These are phyloP conservation scores for Leptinotarsa juncta DNA, from an alignment of 2,888 invertebrate species.

Conservation along the genomic window DNA sequence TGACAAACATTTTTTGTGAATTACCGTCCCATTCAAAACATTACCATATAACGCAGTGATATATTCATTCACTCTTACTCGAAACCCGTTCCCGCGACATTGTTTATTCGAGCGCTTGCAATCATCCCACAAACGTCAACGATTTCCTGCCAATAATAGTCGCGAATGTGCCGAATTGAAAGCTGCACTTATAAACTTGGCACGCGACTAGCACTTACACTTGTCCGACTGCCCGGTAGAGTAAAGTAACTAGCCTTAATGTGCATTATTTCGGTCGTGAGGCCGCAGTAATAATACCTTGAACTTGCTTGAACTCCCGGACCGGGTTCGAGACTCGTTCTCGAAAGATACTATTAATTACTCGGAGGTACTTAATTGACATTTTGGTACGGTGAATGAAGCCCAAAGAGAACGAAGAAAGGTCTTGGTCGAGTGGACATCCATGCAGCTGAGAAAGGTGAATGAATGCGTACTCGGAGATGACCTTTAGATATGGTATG, in stretches of 20 bases:
- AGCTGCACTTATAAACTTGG: constrained; percentile 15
- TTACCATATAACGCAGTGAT: background rate
- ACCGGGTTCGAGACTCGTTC: constrained; percentile 29
- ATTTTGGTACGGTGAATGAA: constrained; percentile 10
- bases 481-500: constrained; percentile 3
- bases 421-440: background rate
- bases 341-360: constrained; percentile 18
- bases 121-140: constrained; percentile 5
- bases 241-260: background rate
- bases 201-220: constrained; percentile 12
- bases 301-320: constrained; percentile 33
- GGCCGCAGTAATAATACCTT: constrained; percentile 29
- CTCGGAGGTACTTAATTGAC: constrained; percentile 24
- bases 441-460: constrained; percentile 3
- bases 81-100: background rate
- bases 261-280: constrained; percentile 25
- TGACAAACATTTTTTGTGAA: background rate
- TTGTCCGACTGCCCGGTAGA: background rate
- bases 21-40: background rate
- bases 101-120: background rate
- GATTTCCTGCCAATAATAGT: constrained; percentile 10
- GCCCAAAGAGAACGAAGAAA: background rate
- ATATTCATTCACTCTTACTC: background rate
- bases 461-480: constrained; percentile 11
- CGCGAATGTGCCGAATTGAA: background rate